Evolutionary conservation across 2,797 vertebrate genomes (phyloP), one percentile per base, ranked within the genome.

Genomic region (Poeciliopsis turneri): DNA sequence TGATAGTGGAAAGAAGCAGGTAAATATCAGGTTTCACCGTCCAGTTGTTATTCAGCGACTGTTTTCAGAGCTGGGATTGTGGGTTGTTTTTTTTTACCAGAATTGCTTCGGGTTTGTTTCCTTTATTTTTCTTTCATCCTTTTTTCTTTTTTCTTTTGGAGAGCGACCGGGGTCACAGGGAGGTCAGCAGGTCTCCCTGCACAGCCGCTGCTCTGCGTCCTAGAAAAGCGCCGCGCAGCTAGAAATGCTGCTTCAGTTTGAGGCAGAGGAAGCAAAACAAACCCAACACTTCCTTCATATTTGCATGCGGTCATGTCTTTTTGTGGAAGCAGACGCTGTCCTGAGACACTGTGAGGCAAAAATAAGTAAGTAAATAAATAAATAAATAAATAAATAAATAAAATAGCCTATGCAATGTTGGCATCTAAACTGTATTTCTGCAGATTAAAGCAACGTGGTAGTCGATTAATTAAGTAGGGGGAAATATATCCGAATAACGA

Each of bases 161-260:
- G 80, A 86, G 90, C 90, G 87, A 71, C 75, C 74, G 82, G 90
- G 96, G 95, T 96, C 95, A 96, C 57, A 20, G 49, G 80, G 87
- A 93, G 95, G 95, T 94, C 95, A 95, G 88, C 84, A 70, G 84
- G 92, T 92, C 88, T 88, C 64, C 72, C 39, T 61, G 2, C 8
- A 23, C 69, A 74, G 75, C 66, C 80, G 69, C 78, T 55, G 82
- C 12, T 41, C 70, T 41, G 51, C 66, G 49, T 77, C 30, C 53
- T 68, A n/a, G 45, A 76, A 41, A 47, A 20, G n/a, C 82, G 76
- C 70, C 15, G 53, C 46, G 2, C 78, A 69, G 3, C 49, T 64
- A 43, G 10, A 76, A 61, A 49, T 76, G 1, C 13, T 59, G 5
- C 6, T 71, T n/a, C 80, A 72, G 3, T 57, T 25, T n/a, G 6